Percentiles rank a stretch among this genome's conserved stretches.
phyloP scores from a whole-genome alignment of 1,140 invertebrate species.

The Formica exsecta region DNA sequence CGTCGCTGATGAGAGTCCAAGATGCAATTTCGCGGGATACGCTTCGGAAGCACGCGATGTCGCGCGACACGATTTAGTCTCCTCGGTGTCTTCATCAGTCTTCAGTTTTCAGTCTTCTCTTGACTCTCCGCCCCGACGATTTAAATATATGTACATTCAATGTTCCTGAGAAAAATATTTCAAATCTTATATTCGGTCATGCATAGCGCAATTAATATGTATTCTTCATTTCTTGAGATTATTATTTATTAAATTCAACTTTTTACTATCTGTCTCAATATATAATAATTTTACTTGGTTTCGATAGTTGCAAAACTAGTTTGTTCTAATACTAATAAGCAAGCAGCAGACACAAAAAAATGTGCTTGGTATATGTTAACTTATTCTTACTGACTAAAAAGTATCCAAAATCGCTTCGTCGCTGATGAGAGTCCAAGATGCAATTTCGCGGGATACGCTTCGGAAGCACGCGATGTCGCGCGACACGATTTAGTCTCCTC shows the following conservation, averaged over 20 bases:
- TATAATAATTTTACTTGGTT: not conserved
- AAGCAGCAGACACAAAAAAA: too few species aligned
- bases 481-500: slow-evolving; percentile 56
- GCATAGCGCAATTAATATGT: not conserved
- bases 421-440: slow-evolving; percentile 62
- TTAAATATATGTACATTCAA: not conserved
- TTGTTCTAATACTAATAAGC: too few species aligned
- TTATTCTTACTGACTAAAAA: not conserved
- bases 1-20: slow-evolving; percentile 58
- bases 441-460: slow-evolving; percentile 74
- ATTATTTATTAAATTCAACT: not conserved
- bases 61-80: slow-evolving; percentile 64
- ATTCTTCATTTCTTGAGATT: not conserved
- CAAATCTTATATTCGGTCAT: not conserved
- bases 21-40: slow-evolving; percentile 71
- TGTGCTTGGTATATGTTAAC: too few species aligned
- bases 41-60: slow-evolving; percentile 82
- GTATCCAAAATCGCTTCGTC: not conserved
- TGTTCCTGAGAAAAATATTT: not conserved
- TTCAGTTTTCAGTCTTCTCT: slow-evolving; percentile 54
- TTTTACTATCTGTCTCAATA: not conserved
- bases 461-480: slow-evolving; percentile 82
- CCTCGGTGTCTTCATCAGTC: slow-evolving; percentile 27
- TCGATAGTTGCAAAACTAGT: not conserved
- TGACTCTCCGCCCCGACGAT: slow-evolving; percentile 6